Conservation (phyloP, 2,888 invertebrate species). For the Eupithecia inturbata region DNA sequence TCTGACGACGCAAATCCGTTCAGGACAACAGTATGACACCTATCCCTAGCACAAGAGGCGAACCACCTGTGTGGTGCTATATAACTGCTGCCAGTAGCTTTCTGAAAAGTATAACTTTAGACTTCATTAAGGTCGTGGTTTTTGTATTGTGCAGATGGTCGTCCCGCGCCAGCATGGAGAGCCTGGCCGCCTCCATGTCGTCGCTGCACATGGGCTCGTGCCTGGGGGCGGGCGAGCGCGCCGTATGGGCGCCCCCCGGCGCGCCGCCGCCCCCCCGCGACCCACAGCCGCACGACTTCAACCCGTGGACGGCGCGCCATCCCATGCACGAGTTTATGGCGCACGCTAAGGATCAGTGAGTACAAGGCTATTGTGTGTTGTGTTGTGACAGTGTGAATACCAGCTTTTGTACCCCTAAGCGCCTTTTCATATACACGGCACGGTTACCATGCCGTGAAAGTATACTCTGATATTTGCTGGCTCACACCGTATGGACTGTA, state of each 20-base stretch:
- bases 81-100: too few relatives aligned
- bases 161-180: constrained; percentile 59
- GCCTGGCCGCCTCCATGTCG: constrained; percentile 61
- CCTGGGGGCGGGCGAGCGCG: constrained; percentile 52
- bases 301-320: constrained; percentile 75
- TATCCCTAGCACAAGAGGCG: too few relatives aligned
- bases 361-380: constrained; percentile 27
- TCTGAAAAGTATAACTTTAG: too few relatives aligned
- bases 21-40: too few relatives aligned
- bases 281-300: constrained; percentile 62
- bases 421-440: not conserved
- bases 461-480: not conserved
- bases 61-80: too few relatives aligned
- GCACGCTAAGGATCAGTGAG: constrained; percentile 63
- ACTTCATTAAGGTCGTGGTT: not conserved
- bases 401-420: constrained; percentile 9
- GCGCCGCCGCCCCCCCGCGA: constrained; percentile 43
- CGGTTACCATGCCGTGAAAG: not conserved
- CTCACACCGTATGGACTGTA: not conserved
- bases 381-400: not conserved
- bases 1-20: too few relatives aligned
- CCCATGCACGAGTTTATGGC: constrained; percentile 72
- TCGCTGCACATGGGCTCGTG: constrained; percentile 53
- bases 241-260: constrained; percentile 61
- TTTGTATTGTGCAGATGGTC: constrained; percentile 54